Percentiles rank a stretch among this genome's conserved stretches.
Conservation (phyloP, 2,113 vertebrate species). For the Bambusicola thoracicus region DNA sequence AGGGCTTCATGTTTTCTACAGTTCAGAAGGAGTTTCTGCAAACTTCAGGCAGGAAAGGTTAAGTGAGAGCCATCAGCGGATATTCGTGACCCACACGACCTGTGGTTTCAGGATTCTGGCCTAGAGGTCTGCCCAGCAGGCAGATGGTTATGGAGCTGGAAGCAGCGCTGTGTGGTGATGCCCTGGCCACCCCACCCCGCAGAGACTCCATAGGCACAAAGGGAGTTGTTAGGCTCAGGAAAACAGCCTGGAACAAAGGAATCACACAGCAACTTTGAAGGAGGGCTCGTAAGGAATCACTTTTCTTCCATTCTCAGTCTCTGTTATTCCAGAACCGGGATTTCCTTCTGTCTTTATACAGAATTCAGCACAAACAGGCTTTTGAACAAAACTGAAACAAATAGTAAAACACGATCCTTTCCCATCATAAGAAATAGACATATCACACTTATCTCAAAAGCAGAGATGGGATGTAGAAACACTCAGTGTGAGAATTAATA, state of each 20-base stretch:
- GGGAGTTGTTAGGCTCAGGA: neutral
- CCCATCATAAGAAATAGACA: neutral
- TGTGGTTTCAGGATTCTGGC: neutral
- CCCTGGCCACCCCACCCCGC: neutral
- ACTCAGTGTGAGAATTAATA: neutral
- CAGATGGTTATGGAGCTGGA: neutral
- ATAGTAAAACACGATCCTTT: neutral
- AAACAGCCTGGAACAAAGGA: neutral
- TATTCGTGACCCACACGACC: neutral
- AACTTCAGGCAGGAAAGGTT: neutral
- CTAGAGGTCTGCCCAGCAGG: neutral
- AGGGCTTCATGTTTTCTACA: neutral
- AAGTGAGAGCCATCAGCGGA: neutral
- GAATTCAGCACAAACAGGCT: neutral
- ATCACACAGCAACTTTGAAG: neutral
- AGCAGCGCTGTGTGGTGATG: neutral
- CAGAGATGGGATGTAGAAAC: neutral
- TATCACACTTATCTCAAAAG: neutral
- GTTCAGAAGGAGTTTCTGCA: neutral
- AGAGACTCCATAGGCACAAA: neutral
- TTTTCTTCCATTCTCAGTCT: neutral
- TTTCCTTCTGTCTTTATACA: neutral
- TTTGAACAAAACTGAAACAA: slow-evolving; percentile 20
- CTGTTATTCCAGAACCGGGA: neutral
- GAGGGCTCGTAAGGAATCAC: neutral